Evolutionary conservation across 2,797 vertebrate genomes (phyloP).

Genomic region (Scarus forsteni): DNA sequence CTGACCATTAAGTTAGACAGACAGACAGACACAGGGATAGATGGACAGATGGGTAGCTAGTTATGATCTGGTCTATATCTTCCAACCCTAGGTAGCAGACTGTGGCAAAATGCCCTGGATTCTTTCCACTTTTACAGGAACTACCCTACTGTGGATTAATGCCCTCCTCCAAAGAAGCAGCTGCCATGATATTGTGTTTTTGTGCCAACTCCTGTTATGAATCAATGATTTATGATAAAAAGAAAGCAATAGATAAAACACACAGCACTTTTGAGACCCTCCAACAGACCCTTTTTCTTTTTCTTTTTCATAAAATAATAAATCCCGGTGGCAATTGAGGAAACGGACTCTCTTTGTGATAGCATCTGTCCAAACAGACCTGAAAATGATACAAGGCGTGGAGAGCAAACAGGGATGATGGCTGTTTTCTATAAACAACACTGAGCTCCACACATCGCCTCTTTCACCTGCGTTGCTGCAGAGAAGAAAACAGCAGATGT

Average conservation of each 20-base stretch:
- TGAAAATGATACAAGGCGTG: neutral
- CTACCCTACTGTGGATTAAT: slow-evolving; percentile 62
- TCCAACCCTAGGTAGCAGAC: slow-evolving; percentile 9
- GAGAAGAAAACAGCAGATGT: slow-evolving; percentile 54
- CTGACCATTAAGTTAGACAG: too few species aligned
- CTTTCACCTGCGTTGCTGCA: slow-evolving; percentile 41
- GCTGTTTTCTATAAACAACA: slow-evolving; percentile 58
- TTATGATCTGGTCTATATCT: neutral
- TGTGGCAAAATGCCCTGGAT: slow-evolving; percentile 63
- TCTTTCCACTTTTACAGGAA: slow-evolving; percentile 58
- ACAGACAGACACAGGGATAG: neutral
- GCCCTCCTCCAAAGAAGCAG: slow-evolving; percentile 60
- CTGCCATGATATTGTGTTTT: slow-evolving; percentile 52
- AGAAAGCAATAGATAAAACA: slow-evolving; percentile 39
- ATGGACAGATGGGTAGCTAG: neutral
- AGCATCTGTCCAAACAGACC: slow-evolving; percentile 21
- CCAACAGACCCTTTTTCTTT: neutral
- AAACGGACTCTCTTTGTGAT: slow-evolving; percentile 7
- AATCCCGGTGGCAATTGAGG: neutral
- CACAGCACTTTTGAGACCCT: slow-evolving; percentile 6
- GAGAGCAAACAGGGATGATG: slow-evolving; percentile 45
- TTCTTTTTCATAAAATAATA: slow-evolving; percentile 1
- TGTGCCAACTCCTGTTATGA: slow-evolving; percentile 28
- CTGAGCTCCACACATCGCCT: slow-evolving; percentile 21
- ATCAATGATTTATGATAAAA: slow-evolving; percentile 51